Conservation (phyloP, 2,113 vertebrate species). For the Eptesicus fuscus region DNA sequence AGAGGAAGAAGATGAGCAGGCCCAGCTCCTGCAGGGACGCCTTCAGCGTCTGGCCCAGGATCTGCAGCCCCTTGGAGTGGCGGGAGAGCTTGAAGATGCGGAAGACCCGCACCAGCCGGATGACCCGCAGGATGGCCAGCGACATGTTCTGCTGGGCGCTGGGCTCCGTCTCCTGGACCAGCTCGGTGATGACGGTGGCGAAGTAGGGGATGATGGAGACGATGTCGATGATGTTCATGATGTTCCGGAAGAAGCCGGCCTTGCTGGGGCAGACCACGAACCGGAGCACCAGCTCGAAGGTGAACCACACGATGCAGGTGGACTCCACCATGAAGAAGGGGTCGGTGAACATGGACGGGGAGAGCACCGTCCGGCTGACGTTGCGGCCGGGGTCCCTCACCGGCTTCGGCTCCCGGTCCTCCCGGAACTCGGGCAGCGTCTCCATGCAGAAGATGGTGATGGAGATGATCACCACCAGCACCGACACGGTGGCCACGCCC, state of each 20-base stretch:
- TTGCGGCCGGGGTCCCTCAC: constrained; percentile 73
- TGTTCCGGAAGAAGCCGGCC: constrained; percentile 92
- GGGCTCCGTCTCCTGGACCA: constrained; percentile 87
- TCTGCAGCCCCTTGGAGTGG: constrained; percentile 95
- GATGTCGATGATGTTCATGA: constrained; percentile 98
- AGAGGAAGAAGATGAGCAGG: constrained; percentile 97
- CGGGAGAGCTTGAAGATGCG: constrained; percentile 96
- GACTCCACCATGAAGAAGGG: constrained; percentile 97
- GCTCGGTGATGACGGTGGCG: constrained; percentile 91
- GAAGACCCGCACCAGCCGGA: constrained; percentile 96
- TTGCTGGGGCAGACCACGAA: constrained; percentile 96
- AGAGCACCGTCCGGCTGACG: constrained; percentile 58
- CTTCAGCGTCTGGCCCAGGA: constrained; percentile 93
- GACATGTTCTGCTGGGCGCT: constrained; percentile 95
- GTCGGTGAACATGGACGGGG: constrained; percentile 88
- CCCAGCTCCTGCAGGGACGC: constrained; percentile 93
- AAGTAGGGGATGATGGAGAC: constrained; percentile 98
- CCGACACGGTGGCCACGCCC: constrained; percentile 92
- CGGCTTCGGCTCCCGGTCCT: constrained; percentile 83
- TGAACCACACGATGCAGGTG: constrained; percentile 95
- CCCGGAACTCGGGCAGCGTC: constrained; percentile 94
- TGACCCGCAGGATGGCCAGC: constrained; percentile 94
- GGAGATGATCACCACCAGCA: constrained; percentile 95
- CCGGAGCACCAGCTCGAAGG: constrained; percentile 91
- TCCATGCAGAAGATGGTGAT: constrained; percentile 98